Evolutionary conservation across 1,140 invertebrate genomes (phyloP).

Genomic region (Euborellia annulipes): DNA sequence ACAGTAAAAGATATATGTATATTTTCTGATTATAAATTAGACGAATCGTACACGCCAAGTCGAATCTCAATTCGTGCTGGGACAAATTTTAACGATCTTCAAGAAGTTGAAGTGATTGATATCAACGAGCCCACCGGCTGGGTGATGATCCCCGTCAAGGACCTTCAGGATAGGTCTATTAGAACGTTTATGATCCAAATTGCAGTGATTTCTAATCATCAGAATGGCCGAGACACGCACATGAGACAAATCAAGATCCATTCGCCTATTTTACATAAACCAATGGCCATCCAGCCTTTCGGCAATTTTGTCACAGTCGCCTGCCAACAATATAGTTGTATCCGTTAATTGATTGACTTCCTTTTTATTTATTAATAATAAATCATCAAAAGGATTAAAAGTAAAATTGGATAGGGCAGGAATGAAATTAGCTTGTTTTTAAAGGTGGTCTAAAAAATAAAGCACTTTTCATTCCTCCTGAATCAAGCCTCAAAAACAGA

Average conservation of each 20-base stretch:
- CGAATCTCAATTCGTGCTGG: conserved; percentile 87
- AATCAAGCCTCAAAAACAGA: too few relatives aligned
- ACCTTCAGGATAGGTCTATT: conserved; percentile 72
- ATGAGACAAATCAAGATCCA: conserved; percentile 94
- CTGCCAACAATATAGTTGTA: conserved; percentile 62
- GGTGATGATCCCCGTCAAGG: conserved; percentile 85
- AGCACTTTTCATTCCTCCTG: too few relatives aligned
- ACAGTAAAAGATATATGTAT: conserved; percentile 91
- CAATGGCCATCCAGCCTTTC: conserved; percentile 52
- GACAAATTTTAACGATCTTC: conserved; percentile 94
- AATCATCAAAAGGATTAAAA: too few relatives aligned
- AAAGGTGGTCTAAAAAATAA: too few relatives aligned
- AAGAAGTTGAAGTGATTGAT: conserved; percentile 90
- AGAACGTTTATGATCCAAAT: conserved; percentile 94
- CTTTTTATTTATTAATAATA: too few relatives aligned
- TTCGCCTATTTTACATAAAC: conserved; percentile 69
- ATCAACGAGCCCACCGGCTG: conserved; percentile 89
- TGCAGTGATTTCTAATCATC: conserved; percentile 94
- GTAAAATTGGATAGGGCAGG: too few relatives aligned
- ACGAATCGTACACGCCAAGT: conserved; percentile 97
- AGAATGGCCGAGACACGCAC: conserved; percentile 96
- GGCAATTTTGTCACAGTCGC: conserved; percentile 66
- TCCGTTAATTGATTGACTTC: conserved; percentile 44
- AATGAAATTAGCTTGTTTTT: too few relatives aligned
- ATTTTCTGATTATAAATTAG: conserved; percentile 94